Base-by-base conservation (phyloP, 2,888 invertebrate genomes). In the Eilema sororculum region DNA sequence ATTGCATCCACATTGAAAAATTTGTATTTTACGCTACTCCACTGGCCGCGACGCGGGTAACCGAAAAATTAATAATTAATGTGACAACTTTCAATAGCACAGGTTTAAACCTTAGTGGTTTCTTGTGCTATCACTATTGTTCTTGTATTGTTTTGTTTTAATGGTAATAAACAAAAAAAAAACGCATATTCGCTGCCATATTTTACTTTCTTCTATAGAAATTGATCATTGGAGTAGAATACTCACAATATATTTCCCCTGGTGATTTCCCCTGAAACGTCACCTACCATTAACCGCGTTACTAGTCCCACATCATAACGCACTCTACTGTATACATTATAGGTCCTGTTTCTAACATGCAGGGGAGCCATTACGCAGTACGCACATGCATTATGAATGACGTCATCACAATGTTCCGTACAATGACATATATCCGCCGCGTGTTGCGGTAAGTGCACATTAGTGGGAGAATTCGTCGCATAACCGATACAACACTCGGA, bases 341-440 rank as follows among this genome's bases (percentile, higher is more conserved):
- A n/a, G 25, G 59, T 67, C 24, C 60, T 24, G 16, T 33, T 62
- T 24, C 56, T 33, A 37, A 25, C 68, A 25, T 33, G 59, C 33
- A 46, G 58, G 30, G 37, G 24, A 37, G 41, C 41, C 66, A 66
- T 41, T 37, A 69, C 57, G 22, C 46, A n/a, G 24, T 33, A 57
- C 58, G 46, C 64, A 30, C 58, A 63, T 67, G 66, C 70, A 62
- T 70, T 66, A 62, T 63, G 41, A 24, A 67, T 70, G 70, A 57
- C 66, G 62, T 63, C 70, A 70, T 65, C 57, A 37, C 28, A 22
- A 56, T 41, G 56, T 57, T 20, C 5, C 61, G 56, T 56, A 52
- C 60, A 63, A 64, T 58, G 65, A 25, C 33, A 22, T 46, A 64
- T 56, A 37, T n/a, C 60, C 60, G 30, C 58, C 58, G 59, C 64